Conservation (phyloP, 2,113 vertebrate genomes). For the Rhinichthys klamathensis region DNA sequence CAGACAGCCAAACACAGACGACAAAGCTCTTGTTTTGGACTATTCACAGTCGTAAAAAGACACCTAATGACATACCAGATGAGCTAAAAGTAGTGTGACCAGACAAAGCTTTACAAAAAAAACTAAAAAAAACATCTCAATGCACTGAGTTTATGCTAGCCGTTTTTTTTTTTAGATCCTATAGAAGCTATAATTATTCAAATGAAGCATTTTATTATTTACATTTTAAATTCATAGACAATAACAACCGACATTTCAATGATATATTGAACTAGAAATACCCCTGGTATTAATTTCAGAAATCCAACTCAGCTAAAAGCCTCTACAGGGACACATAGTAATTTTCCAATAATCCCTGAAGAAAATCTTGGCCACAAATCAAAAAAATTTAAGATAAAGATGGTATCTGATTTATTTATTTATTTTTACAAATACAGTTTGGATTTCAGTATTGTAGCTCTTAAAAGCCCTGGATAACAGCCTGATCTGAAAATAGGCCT, state of each 20-base stretch:
- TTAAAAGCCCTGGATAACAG: slow-evolving; percentile 37
- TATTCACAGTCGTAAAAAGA: slow-evolving; percentile 20
- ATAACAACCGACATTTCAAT: neutral
- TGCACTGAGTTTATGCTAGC: too few species aligned
- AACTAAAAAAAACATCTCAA: too few species aligned
- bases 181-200: neutral
- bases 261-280: neutral
- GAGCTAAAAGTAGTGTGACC: slow-evolving; percentile 19
- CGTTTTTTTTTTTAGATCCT: neutral
- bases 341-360: slow-evolving; percentile 6
- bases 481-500: slow-evolving; percentile 48
- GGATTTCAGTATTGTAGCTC: slow-evolving; percentile 45
- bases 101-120: neutral
- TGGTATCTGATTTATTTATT: neutral
- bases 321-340: neutral
- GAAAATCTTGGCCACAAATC: slow-evolving; percentile 8
- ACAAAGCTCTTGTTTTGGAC: slow-evolving; percentile 26
- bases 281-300: neutral
- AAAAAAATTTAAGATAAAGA: slow-evolving; percentile 7
- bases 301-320: slow-evolving; percentile 7
- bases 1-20: slow-evolving; percentile 45
- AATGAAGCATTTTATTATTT: neutral
- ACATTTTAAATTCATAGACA: neutral
- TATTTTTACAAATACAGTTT: slow-evolving; percentile 25
- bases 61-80: neutral